phyloP scores from a whole-genome alignment of 1,140 invertebrate species.

The Mylabris phalerata region DNA sequence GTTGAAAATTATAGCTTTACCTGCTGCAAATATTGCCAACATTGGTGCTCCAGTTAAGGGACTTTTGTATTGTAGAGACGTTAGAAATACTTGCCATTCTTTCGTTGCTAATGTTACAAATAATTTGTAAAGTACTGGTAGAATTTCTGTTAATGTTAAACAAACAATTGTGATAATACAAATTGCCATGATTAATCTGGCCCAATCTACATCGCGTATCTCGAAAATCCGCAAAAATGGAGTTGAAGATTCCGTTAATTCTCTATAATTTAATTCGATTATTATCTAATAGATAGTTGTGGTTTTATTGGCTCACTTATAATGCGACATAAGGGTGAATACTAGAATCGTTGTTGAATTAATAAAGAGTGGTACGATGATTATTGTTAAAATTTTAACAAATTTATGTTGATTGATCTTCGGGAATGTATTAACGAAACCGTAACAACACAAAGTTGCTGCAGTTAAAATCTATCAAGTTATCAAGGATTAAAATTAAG shows the following conservation, averaged over 20 bases:
- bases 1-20: constrained; percentile 28
- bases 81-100: constrained; percentile 57
- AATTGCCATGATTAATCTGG: constrained; percentile 53
- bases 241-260: constrained; percentile 45
- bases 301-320: constrained; percentile 30
- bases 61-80: constrained; percentile 57
- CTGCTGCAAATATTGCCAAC: constrained; percentile 57
- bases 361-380: constrained; percentile 35
- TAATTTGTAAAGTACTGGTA: constrained; percentile 51
- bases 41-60: constrained; percentile 57
- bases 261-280: constrained; percentile 21
- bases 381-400: constrained; percentile 29
- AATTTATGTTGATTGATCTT: constrained; percentile 29
- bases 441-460: constrained; percentile 39
- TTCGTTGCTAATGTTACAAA: constrained; percentile 53
- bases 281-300: too few species aligned
- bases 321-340: constrained; percentile 41
- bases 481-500: constrained; percentile 1
- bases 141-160: constrained; percentile 54
- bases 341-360: constrained; percentile 37
- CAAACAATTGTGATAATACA: constrained; percentile 53
- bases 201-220: constrained; percentile 52
- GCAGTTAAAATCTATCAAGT: constrained; percentile 39
- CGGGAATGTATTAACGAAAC: constrained; percentile 39
- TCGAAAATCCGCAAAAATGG: constrained; percentile 56